phyloP scores from a whole-genome alignment of 1,140 invertebrate species.

The Polypedilum pembai region DNA sequence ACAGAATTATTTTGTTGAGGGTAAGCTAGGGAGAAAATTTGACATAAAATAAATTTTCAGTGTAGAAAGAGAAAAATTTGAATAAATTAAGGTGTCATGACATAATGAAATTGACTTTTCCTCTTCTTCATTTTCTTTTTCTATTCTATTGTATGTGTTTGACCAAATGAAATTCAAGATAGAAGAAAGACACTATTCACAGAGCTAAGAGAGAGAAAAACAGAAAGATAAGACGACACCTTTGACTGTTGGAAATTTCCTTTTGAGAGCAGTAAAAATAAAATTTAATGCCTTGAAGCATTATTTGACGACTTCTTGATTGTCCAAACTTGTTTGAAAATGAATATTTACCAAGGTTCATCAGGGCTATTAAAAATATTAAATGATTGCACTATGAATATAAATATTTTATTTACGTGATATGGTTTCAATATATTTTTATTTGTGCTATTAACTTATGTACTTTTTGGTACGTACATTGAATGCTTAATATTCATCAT shows the following conservation, averaged over 20 bases:
- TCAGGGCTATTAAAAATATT: background rate
- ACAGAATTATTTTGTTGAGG: background rate
- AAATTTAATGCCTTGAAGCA: background rate
- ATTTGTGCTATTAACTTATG: background rate
- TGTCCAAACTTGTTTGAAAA: background rate
- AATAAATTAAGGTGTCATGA: conserved; percentile 18
- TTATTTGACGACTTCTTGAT: background rate
- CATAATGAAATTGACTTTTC: conserved; percentile 13
- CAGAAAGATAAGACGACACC: background rate
- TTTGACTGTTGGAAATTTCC: too few relatives aligned
- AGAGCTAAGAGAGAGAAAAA: background rate
- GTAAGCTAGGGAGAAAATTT: background rate
- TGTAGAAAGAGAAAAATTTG: background rate
- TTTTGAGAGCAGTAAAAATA: background rate
- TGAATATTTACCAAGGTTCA: background rate
- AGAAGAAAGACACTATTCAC: too few relatives aligned
- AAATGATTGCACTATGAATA: background rate
- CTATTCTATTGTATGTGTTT: background rate
- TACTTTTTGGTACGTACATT: background rate
- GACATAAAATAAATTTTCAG: background rate
- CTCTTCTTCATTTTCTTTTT: background rate
- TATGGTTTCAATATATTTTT: background rate
- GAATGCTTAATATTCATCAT: background rate
- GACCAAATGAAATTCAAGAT: background rate
- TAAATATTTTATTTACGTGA: background rate